These are phyloP conservation scores for Bursaphelenchus okinawaensis DNA, from an alignment of 2,888 invertebrate species.

Conservation along the genomic window DNA sequence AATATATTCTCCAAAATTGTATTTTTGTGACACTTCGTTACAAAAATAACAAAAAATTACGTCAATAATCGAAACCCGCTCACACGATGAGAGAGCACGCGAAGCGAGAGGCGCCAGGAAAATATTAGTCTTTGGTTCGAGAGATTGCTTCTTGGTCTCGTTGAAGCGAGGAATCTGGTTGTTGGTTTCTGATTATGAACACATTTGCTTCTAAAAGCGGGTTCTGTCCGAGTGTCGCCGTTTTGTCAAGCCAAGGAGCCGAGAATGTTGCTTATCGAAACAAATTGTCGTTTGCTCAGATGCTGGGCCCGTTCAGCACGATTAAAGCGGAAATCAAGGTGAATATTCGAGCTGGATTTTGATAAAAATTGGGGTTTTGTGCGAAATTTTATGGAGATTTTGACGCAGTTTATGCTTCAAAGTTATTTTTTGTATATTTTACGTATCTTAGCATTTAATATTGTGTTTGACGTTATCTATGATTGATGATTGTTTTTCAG, in stretches of 20 bases:
- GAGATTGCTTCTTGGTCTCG: neutral
- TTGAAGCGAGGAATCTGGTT: constrained; percentile 2
- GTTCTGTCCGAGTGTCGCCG: constrained; percentile 38
- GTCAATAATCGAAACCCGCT: neutral
- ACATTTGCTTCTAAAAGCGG: constrained; percentile 16
- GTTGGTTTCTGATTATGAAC: constrained; percentile 3
- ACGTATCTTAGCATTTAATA: neutral
- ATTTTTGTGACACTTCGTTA: no score
- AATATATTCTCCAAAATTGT: no score
- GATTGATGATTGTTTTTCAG: constrained; percentile 19
- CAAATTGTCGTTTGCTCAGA: constrained; percentile 40
- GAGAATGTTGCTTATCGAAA: constrained; percentile 33
- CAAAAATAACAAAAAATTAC: no score
- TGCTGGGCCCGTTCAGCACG: constrained; percentile 43
- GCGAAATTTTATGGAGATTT: no score
- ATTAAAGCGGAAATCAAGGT: constrained; percentile 35
- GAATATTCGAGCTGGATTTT: no score
- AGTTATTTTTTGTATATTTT: neutral
- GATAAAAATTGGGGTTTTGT: no score
- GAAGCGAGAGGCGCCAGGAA: neutral
- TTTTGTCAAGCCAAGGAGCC: constrained; percentile 39
- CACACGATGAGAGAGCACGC: neutral
- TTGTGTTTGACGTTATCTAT: neutral
- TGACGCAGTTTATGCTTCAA: no score
- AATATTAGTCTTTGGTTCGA: neutral